These are phyloP conservation scores for Scaptomyza pallida DNA, from an alignment of 1,140 invertebrate genomes.

Conservation along the genomic window DNA sequence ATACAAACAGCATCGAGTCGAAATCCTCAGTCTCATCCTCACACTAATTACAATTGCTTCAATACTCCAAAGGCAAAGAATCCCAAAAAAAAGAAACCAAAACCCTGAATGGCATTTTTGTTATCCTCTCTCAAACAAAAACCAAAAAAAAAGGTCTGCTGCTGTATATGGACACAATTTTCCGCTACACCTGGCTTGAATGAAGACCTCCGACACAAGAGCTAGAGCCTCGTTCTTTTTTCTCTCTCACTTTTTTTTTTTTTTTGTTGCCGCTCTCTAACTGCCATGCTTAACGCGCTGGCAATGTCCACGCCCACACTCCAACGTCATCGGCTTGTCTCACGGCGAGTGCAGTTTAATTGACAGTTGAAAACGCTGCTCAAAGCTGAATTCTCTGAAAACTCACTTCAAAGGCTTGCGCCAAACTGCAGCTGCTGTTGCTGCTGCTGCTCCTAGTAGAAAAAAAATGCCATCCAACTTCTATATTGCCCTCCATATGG, in stretches of 20 bases:
- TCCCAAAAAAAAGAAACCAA: neutral
- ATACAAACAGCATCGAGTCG: slow-evolving; percentile 27
- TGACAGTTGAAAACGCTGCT: slow-evolving; percentile 51
- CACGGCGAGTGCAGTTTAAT: slow-evolving; percentile 53
- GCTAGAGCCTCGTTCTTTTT: neutral
- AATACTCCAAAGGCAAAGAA: slow-evolving; percentile 22
- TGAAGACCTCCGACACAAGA: slow-evolving; percentile 25
- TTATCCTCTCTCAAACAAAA: neutral
- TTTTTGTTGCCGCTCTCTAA: slow-evolving; percentile 26
- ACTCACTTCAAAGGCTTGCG: slow-evolving; percentile 53
- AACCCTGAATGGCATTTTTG: slow-evolving; percentile 41
- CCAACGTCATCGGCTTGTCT: slow-evolving; percentile 43
- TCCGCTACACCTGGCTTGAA: slow-evolving; percentile 51
- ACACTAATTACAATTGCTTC: slow-evolving; percentile 57
- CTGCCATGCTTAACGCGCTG: slow-evolving; percentile 38
- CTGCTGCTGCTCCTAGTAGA: too few species aligned
- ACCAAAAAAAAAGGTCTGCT: slow-evolving; percentile 38
- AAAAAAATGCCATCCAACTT: slow-evolving; percentile 12
- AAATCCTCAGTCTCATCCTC: slow-evolving; percentile 40
- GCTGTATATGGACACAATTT: slow-evolving; percentile 44
- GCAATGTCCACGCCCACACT: too few species aligned
- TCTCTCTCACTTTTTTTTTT: neutral
- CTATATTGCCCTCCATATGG: slow-evolving; percentile 23
- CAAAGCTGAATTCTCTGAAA: slow-evolving; percentile 35
- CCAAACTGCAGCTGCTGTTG: slow-evolving; percentile 23